These are phyloP conservation scores for Danio jaintianensis DNA, from an alignment of 2,797 vertebrate species.

Conservation along the genomic window DNA sequence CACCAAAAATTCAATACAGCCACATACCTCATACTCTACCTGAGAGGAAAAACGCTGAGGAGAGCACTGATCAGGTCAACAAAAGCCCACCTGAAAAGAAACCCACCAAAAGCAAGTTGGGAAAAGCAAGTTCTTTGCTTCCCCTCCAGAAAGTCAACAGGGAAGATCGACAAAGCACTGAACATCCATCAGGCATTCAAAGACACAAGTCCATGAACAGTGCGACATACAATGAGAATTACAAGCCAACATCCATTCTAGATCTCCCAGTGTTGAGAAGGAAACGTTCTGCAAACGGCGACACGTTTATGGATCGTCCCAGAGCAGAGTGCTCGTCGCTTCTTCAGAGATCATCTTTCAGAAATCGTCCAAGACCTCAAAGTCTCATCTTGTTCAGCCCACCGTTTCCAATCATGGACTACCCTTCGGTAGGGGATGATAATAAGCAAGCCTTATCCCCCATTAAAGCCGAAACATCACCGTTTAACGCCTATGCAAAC, in stretches of 20 bases:
- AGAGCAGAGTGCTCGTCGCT: constrained; percentile 85
- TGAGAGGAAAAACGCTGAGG: constrained; percentile 64
- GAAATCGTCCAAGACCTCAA: constrained; percentile 93
- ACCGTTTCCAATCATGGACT: constrained; percentile 97
- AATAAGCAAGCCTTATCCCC: constrained; percentile 86
- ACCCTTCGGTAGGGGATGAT: constrained; percentile 85
- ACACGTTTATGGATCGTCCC: constrained; percentile 86
- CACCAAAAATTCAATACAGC: constrained; percentile 95
- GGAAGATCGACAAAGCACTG: constrained; percentile 83
- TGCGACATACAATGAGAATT: constrained; percentile 64
- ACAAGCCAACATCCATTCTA: constrained; percentile 67
- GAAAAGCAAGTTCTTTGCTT: constrained; percentile 69
- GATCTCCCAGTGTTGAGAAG: constrained; percentile 84
- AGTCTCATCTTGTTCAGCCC: constrained; percentile 97
- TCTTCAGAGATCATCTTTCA: constrained; percentile 88
- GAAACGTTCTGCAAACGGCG: constrained; percentile 85
- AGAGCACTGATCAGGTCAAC: constrained; percentile 65
- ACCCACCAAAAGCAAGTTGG: constrained; percentile 66
- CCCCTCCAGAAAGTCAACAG: constrained; percentile 75
- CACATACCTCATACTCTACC: constrained; percentile 89
- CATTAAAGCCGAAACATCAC: constrained; percentile 83
- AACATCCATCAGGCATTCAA: constrained; percentile 70
- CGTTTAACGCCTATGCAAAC: constrained; percentile 78
- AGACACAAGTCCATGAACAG: constrained; percentile 69
- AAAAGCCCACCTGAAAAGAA: constrained; percentile 74